Evolutionary conservation across 2,888 invertebrate species (phyloP).

Genomic region (Nineta flava): DNA sequence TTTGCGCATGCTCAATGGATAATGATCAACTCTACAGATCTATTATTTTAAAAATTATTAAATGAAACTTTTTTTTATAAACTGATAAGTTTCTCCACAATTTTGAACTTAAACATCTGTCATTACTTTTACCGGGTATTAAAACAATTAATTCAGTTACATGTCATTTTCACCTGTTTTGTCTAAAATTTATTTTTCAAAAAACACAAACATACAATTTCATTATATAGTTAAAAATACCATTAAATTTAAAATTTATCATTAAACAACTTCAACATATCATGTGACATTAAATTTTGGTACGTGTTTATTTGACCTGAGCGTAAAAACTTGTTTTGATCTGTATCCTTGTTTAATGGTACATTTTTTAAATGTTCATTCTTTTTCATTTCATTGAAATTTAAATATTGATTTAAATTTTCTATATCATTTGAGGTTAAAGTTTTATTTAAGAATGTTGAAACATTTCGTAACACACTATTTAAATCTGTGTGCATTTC

Average conservation of each 20-base stretch:
- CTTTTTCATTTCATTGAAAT: background rate
- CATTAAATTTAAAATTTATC: background rate
- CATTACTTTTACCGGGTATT: no score
- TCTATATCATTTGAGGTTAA: background rate
- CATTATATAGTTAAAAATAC: no score
- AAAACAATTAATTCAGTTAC: no score
- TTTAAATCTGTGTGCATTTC: background rate
- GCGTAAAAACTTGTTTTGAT: background rate
- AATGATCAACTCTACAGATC: no score
- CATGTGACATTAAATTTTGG: background rate
- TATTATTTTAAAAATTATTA: no score
- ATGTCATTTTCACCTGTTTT: no score
- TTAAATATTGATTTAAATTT: background rate
- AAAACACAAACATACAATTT: no score
- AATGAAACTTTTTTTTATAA: no score
- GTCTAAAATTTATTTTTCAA: no score
- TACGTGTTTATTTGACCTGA: background rate
- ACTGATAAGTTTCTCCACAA: no score
- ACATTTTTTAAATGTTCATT: background rate
- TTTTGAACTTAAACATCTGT: no score
- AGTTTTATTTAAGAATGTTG: background rate
- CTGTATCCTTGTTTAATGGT: background rate
- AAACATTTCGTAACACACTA: background rate
- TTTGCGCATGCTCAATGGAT: no score
- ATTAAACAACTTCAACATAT: background rate